Evolutionary conservation across 1,140 invertebrate genomes (phyloP), one percentile per base, ranked within the genome.

Genomic region (Brachionus paranguensis): DNA sequence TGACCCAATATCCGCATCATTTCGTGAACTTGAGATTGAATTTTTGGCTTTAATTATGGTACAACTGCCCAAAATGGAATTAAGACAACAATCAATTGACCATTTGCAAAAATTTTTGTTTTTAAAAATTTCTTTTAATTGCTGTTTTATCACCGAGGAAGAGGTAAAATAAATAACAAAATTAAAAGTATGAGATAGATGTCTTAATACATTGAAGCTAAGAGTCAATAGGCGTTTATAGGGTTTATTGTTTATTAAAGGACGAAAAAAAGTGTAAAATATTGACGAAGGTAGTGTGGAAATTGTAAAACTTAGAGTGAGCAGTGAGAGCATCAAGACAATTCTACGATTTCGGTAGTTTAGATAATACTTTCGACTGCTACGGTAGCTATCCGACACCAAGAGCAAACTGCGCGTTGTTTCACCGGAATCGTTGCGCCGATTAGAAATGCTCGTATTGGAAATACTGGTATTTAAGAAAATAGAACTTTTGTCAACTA

Each of bases 191-290:
- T 81, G 78, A n/a, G 78, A 81, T 3, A 81, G 17, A 47, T 81
- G 78, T 81, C 64, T 60, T 11, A 68, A 24, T 45, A 81, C 12
- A 27, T 64, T 81, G 37, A 81, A 68, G 53, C 78, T 64, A 10
- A 81, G 10, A 27, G 53, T 68, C 24, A 81, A 47, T 8, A 81
- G 17, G 78, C 78, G 78, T 47, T 68, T 81, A 45, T 81, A 81
- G 7, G 78, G 78, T n/a, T 81, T 60, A 37, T 81, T 64, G 53
- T 81, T 64, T 2, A 81, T 29, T 29, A 68, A 43, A 11, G 64
- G 78, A 68, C 78, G 78, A 60, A 81, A 81, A 68, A 81, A 81
- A 17, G 78, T 81, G 53, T 81, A 81, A 27, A 81, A 81, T 64
- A 81, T 64, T n/a, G 78, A 81, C n/a, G 78, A 81, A 12, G 78